A percentile compares a stretch with the other conserved stretches of the same genome.
Conservation (phyloP, 2,797 vertebrate species). For the Tragelaphus oryx region DNA sequence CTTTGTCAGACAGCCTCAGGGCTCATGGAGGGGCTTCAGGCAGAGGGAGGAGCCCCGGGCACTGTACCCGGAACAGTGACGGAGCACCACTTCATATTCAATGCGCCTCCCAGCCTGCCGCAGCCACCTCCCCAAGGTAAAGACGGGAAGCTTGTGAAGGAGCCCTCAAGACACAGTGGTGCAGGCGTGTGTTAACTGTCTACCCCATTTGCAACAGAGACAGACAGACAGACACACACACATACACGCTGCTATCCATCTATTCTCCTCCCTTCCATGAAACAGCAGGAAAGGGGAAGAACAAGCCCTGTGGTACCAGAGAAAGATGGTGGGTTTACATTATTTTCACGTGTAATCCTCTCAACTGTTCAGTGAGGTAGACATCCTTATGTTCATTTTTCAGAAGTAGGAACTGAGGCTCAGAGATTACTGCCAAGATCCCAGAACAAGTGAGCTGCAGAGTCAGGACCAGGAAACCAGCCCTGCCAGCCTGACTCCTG, state of each 20-base stretch:
- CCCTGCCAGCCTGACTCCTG: neutral
- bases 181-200: neutral
- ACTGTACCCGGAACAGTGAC: neutral
- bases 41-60: neutral
- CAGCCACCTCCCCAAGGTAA: neutral
- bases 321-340: neutral
- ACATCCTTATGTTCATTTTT: neutral
- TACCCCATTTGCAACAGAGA: neutral
- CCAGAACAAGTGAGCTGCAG: neutral
- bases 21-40: neutral
- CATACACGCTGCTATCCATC: rapidly evolving
- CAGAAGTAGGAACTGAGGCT: neutral
- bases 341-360: neutral
- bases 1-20: neutral
- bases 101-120: neutral
- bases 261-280: neutral
- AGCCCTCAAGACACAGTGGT: neutral
- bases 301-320: rapidly evolving
- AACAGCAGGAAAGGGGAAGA: neutral
- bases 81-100: neutral
- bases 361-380: rapidly evolving
- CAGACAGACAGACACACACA: neutral
- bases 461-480: no score
- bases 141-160: neutral
- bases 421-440: neutral